Conservation (phyloP, 2,888 invertebrate genomes). For the Cerceris rybyensis region DNA sequence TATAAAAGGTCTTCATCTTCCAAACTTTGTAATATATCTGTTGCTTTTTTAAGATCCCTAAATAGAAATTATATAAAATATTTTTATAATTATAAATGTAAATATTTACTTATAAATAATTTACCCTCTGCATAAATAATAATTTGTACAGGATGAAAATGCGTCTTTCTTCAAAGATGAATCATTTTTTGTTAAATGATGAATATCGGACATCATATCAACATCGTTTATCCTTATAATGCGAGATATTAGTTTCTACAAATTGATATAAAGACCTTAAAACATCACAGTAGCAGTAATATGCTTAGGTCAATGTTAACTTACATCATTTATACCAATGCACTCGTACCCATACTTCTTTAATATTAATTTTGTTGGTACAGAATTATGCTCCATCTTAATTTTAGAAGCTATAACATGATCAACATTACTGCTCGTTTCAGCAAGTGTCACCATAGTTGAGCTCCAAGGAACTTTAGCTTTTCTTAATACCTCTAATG, state of each 20-base stretch:
- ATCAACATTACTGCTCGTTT: constrained; percentile 71
- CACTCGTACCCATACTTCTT: constrained; percentile 81
- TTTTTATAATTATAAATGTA: constrained; percentile 13
- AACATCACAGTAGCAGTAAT: constrained; percentile 12
- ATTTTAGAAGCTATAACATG: constrained; percentile 79
- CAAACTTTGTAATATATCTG: constrained; percentile 73
- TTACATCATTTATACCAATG: constrained; percentile 75
- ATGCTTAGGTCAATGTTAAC: constrained; percentile 44
- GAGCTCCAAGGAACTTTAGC: constrained; percentile 81
- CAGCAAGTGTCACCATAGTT: constrained; percentile 73
- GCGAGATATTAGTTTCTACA: constrained; percentile 74
- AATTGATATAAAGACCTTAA: constrained; percentile 3
- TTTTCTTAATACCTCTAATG: constrained; percentile 75
- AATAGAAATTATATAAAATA: constrained; percentile 32
- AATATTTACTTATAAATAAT: constrained; percentile 10
- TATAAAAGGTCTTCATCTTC: constrained; percentile 66
- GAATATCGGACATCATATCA: constrained; percentile 79
- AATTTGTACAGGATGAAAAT: constrained; percentile 71
- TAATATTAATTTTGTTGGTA: constrained; percentile 81
- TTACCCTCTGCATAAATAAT: constrained; percentile 78
- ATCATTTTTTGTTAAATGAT: constrained; percentile 72
- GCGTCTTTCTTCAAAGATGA: constrained; percentile 68
- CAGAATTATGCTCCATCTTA: constrained; percentile 76
- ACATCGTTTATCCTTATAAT: constrained; percentile 75
- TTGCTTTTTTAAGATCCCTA: constrained; percentile 74